phyloP scores from a whole-genome alignment of 1,140 invertebrate species.

The Listronotus bonariensis region DNA sequence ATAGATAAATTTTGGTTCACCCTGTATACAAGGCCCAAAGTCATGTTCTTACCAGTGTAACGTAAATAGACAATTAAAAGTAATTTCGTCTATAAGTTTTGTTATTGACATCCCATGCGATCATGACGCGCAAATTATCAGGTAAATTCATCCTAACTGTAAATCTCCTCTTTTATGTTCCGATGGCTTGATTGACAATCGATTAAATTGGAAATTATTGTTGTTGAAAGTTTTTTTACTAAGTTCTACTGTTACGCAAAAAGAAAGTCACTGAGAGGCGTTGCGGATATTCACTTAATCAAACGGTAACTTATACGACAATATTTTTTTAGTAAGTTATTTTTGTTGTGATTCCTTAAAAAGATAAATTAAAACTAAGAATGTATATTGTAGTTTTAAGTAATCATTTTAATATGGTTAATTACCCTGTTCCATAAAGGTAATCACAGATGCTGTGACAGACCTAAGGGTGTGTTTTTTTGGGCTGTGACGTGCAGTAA shows the following conservation, averaged over 20 bases:
- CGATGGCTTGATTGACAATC: slow-evolving; percentile 13
- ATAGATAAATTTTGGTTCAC: too few relatives aligned
- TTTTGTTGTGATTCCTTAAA: too few relatives aligned
- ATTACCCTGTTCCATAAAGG: too few relatives aligned
- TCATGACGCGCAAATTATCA: slow-evolving; percentile 20
- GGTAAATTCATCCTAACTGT: slow-evolving; percentile 24
- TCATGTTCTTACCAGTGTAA: neutral
- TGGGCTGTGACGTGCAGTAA: too few relatives aligned
- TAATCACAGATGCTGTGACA: too few relatives aligned
- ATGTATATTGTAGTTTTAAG: too few relatives aligned
- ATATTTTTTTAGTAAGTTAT: too few relatives aligned
- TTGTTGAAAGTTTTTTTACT: slow-evolving; percentile 2
- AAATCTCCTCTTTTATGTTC: slow-evolving; percentile 15
- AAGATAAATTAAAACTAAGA: too few relatives aligned
- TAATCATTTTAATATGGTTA: too few relatives aligned
- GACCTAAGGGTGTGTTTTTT: too few relatives aligned
- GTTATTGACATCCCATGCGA: slow-evolving; percentile 10
- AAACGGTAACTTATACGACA: too few relatives aligned
- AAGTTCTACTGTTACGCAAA: neutral
- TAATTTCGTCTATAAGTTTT: slow-evolving; percentile 15
- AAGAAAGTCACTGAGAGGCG: neutral
- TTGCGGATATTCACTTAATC: too few relatives aligned
- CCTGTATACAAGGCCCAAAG: neutral
- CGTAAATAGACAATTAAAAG: neutral
- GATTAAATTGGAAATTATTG: slow-evolving; percentile 21